phyloP scores from a whole-genome alignment of 2,113 vertebrate species.

The Phalacrocorax aristotelis region DNA sequence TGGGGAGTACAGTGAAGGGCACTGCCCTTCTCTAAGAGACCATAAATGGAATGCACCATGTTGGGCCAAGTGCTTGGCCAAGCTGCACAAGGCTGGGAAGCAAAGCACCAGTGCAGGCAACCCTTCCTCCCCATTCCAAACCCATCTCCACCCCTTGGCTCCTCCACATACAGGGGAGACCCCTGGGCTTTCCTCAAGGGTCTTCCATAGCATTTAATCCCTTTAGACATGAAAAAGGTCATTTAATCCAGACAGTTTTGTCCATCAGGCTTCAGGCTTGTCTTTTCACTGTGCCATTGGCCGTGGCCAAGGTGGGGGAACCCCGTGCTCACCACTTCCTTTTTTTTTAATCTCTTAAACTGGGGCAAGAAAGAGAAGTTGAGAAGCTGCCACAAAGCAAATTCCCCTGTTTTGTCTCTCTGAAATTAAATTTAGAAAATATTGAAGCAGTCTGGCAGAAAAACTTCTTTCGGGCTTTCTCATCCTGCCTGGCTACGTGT shows the following conservation, averaged over 20 bases:
- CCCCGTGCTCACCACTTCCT: neutral
- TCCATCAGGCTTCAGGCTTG: neutral
- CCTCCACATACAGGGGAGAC: neutral
- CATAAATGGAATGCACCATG: neutral
- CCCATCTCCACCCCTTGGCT: neutral
- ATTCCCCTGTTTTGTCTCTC: constrained; percentile 1
- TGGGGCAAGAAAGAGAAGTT: neutral
- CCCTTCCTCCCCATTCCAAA: neutral
- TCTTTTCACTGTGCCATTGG: neutral
- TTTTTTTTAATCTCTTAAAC: neutral
- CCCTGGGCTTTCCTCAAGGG: neutral
- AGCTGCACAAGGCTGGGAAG: neutral
- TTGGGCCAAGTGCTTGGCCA: neutral
- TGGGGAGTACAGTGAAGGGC: neutral
- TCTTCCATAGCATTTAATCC: neutral
- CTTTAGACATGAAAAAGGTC: neutral
- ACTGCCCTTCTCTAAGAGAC: neutral
- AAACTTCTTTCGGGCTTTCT: constrained; percentile 2
- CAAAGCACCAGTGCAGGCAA: neutral
- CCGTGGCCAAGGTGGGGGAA: neutral
- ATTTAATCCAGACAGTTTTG: neutral
- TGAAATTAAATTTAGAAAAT: constrained; percentile 33
- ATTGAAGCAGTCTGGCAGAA: neutral
- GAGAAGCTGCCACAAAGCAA: neutral
- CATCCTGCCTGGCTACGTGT: neutral